Evolutionary conservation across 2,797 vertebrate genomes (phyloP).

Genomic region (Neosilurus hyrtlii): DNA sequence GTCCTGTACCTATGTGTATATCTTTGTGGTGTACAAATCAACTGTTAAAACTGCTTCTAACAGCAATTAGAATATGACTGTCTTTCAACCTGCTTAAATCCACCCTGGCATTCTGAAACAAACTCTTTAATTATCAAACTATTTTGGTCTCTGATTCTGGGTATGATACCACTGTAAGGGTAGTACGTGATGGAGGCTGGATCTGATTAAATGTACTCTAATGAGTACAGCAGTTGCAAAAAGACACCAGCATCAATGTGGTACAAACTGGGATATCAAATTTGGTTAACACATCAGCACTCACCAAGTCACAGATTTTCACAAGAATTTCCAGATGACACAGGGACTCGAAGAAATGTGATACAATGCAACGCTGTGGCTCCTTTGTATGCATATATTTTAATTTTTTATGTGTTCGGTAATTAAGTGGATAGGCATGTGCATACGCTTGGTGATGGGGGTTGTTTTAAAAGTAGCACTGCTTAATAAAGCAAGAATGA

Average conservation of each 20-base stretch:
- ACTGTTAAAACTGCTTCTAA: slow-evolving; percentile 47
- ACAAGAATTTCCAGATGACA: slow-evolving; percentile 2
- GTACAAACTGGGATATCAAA: slow-evolving; percentile 5
- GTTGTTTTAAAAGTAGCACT: slow-evolving; percentile 1
- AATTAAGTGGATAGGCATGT: slow-evolving; percentile 17
- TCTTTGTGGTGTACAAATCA: not conserved
- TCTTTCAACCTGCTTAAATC: slow-evolving; percentile 53
- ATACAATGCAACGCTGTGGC: not conserved
- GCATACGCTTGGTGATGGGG: not conserved
- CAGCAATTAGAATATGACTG: slow-evolving; percentile 56
- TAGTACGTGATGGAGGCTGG: slow-evolving; percentile 26
- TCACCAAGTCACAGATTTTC: not conserved
- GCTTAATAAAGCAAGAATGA: slow-evolving; percentile 8
- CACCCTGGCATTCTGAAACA: slow-evolving; percentile 56
- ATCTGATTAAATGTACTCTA: slow-evolving; percentile 49
- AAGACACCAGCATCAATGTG: slow-evolving; percentile 63
- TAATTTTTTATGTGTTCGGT: not conserved
- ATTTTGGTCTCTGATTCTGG: slow-evolving; percentile 49
- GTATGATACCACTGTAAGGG: slow-evolving; percentile 51
- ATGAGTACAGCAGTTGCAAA: slow-evolving; percentile 37
- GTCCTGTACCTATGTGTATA: slow-evolving; percentile 3
- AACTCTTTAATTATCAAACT: slow-evolving; percentile 58
- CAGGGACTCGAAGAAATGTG: slow-evolving; percentile 2
- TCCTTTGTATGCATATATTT: not conserved
- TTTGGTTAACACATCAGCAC: not conserved